Conservation (phyloP, 2,113 vertebrate genomes). For the Chaetops frenatus region DNA sequence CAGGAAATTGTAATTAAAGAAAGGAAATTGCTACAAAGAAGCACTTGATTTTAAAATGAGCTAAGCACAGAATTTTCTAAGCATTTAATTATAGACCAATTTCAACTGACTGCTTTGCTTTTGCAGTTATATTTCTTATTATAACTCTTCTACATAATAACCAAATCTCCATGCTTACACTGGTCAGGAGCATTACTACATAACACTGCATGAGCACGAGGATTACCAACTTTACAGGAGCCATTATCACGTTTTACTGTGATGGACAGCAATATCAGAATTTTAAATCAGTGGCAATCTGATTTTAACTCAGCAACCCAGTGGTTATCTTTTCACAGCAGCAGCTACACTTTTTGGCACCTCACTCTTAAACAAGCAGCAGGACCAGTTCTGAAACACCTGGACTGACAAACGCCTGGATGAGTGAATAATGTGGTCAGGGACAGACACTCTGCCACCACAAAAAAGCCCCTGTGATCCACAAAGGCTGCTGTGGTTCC, state of each 20-base stretch:
- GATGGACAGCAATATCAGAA: constrained; percentile 40
- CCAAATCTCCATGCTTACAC: constrained; percentile 64
- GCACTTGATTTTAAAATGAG: constrained; percentile 93
- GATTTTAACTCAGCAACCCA: background rate
- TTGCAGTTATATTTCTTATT: constrained; percentile 80
- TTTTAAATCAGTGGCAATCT: constrained; percentile 36
- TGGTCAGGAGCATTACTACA: constrained; percentile 61
- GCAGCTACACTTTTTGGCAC: background rate
- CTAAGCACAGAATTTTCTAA: constrained; percentile 88
- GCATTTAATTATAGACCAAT: constrained; percentile 93
- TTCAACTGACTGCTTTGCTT: constrained; percentile 82
- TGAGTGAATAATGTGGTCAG: background rate
- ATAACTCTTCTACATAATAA: constrained; percentile 79
- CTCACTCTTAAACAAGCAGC: background rate
- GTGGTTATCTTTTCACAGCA: background rate
- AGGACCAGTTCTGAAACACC: background rate
- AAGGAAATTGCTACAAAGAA: constrained; percentile 95
- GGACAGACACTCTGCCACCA: background rate
- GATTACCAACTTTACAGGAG: constrained; percentile 68
- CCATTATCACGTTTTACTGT: constrained; percentile 11
- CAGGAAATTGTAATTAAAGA: constrained; percentile 98
- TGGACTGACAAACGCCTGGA: background rate
- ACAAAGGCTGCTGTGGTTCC: background rate
- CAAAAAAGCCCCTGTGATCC: background rate
- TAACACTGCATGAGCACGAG: constrained; percentile 50